phyloP scores from a whole-genome alignment of 1,140 invertebrate genomes.

The Orius insidiosus region DNA sequence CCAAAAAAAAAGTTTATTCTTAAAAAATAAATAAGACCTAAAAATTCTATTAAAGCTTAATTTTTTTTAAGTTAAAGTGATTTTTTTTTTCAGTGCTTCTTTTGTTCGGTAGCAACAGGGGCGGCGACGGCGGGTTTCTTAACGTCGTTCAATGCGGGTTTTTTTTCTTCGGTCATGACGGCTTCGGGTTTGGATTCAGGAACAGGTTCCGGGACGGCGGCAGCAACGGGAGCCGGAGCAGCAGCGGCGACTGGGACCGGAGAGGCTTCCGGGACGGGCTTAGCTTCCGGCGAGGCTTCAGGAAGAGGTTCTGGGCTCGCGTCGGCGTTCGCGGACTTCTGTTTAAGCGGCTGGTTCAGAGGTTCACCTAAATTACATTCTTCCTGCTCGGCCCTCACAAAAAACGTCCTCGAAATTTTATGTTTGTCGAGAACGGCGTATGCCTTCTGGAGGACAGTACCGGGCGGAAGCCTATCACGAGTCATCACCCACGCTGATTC shows the following conservation, averaged over 20 bases:
- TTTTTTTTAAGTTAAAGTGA: no score
- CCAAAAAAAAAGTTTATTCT: no score
- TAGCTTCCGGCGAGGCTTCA: conserved; percentile 1
- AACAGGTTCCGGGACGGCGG: background rate
- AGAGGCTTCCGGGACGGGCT: background rate
- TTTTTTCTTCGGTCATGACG: no score
- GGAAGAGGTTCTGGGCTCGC: background rate
- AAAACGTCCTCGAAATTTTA: conserved; percentile 54
- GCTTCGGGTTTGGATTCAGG: no score
- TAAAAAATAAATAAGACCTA: no score
- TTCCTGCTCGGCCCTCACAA: conserved; percentile 55
- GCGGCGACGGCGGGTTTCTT: background rate
- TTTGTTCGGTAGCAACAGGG: background rate
- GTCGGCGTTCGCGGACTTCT: background rate
- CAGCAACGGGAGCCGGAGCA: background rate
- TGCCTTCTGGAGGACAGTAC: conserved; percentile 42
- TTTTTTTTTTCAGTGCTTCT: no score
- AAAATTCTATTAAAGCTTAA: no score
- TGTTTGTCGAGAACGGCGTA: conserved; percentile 52
- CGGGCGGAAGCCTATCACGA: conserved; percentile 39
- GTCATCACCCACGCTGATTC: conserved; percentile 52
- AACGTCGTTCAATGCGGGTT: background rate
- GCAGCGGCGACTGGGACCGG: background rate
- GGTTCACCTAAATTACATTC: conserved; percentile 38
- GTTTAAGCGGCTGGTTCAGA: conserved; percentile 12